Conservation (phyloP, 2,113 vertebrate species). For the Corvus moneduloides region DNA sequence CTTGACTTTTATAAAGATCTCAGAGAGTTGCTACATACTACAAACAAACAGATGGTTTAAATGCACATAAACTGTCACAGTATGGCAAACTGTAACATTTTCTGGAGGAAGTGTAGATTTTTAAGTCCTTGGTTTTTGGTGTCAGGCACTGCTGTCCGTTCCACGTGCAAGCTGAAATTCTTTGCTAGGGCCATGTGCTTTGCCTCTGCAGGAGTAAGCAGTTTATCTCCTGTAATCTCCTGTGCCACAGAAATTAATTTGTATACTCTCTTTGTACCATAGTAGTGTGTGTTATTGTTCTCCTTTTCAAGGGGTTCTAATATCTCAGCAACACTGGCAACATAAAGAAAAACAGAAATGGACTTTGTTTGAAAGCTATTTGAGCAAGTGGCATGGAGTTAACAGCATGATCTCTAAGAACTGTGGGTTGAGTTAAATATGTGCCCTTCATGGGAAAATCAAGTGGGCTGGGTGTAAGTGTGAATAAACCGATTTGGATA, state of each 20-base stretch:
- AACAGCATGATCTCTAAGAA: neutral
- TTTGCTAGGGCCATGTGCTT: neutral
- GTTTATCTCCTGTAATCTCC: slow-evolving; percentile 48
- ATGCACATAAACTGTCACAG: neutral
- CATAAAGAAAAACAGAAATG: neutral
- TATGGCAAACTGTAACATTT: neutral
- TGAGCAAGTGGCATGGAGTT: neutral
- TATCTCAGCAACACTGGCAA: neutral
- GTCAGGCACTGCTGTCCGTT: neutral
- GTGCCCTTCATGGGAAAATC: neutral
- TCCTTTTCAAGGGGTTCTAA: neutral
- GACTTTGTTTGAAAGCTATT: slow-evolving; percentile 17
- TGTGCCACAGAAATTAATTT: neutral
- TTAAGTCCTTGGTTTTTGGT: slow-evolving; percentile 7
- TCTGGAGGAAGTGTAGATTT: neutral
- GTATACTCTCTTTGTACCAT: slow-evolving; percentile 24
- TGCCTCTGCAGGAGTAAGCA: slow-evolving; percentile 40
- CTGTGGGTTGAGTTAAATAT: slow-evolving; percentile 35
- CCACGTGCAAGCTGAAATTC: neutral
- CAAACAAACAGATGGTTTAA: neutral
- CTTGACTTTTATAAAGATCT: neutral
- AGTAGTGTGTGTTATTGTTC: slow-evolving; percentile 3
- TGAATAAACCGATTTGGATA: neutral
- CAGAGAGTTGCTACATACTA: neutral
- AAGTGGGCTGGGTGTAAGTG: neutral